A percentile compares a stretch with the other conserved stretches of the same genome.
These are phyloP conservation scores for Lochmaea capreae DNA, from an alignment of 2,888 invertebrate genomes.

Conservation along the genomic window DNA sequence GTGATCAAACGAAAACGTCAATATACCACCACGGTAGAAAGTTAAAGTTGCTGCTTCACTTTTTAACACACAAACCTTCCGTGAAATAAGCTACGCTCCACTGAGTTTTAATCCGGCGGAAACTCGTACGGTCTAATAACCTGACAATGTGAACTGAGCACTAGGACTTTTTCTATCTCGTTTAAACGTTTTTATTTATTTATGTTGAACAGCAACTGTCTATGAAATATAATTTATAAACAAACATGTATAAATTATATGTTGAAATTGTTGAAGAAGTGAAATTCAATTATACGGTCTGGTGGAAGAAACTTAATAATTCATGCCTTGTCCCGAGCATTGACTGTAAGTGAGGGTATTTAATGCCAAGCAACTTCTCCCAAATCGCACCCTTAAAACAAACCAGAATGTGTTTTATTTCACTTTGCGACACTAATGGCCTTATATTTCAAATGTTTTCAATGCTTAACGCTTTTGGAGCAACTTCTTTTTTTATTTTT, in stretches of 20 bases:
- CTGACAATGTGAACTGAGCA: no score
- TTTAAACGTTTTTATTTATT: no score
- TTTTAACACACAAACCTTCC: no score
- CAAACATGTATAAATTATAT: constrained; percentile 62
- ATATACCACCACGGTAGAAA: no score
- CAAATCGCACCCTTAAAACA: constrained; percentile 48
- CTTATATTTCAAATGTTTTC: constrained; percentile 38
- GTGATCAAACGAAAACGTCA: no score
- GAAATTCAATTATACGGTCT: constrained; percentile 64
- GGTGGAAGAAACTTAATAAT: constrained; percentile 64
- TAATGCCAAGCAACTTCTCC: constrained; percentile 58
- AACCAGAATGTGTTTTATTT: constrained; percentile 44
- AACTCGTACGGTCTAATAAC: no score
- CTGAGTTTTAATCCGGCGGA: no score
- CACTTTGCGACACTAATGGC: constrained; percentile 37
- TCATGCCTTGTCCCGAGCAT: constrained; percentile 63
- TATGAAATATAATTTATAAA: constrained; percentile 48
- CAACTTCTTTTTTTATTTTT: not conserved
- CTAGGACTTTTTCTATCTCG: no score
- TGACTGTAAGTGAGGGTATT: constrained; percentile 62
- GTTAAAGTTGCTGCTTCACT: no score
- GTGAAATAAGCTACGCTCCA: no score
- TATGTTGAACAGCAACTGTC: not conserved
- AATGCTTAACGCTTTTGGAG: constrained; percentile 18
- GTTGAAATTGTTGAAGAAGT: constrained; percentile 61